Evolutionary conservation across 2,888 invertebrate genomes (phyloP), one percentile per base, ranked within the genome.

Genomic region (Dryocosmus kuriphilus): DNA sequence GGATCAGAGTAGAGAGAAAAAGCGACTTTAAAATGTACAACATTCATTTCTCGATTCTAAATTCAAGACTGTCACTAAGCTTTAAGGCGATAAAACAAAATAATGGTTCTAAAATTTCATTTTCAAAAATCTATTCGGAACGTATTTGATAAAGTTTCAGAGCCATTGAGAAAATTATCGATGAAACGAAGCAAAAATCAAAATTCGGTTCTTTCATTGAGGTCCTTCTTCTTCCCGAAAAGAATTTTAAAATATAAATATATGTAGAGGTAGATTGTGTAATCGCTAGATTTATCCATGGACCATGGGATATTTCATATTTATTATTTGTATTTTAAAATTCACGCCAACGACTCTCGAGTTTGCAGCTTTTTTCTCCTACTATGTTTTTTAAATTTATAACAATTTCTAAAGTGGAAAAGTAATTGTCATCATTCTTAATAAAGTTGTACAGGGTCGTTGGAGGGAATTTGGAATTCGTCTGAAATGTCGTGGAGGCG

Each of bases 11-110:
- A 51, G 22, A 35, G 22, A 35, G 30, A 71, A 71, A 71, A 71
- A 71, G 51, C 51, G 71, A 51, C 71, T 71, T 71, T 14, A 30
- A 71, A 63, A 63, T 63, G n/a, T 67, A 67, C 41, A 65, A 71
- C 51, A 51, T 71, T 71, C 30, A 32, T 51, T 71, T 71, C n/a
- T 71, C 30, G 71, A 71, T 71, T 71, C 30, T 51, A 71, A 71
- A 71, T 71, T 71, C 14, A 55, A 71, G 71, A 71, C 71, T 71
- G 71, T 71, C 51, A 71, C 71, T 71, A 71, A 71, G 32, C 51
- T 71, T 71, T 55, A 71, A 71, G 71, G 51, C 51, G 46, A 71
- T 71, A 30, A 71, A 71, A 30, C 32, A 71, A 27, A 67, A 55
- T 46, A 30, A 51, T 51, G n/a, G 8, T 51, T 30, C 71, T 46